Percentiles rank a stretch among this genome's conserved stretches.
Conservation (phyloP, 1,140 invertebrate species). For the Bombus vancouverensis region DNA sequence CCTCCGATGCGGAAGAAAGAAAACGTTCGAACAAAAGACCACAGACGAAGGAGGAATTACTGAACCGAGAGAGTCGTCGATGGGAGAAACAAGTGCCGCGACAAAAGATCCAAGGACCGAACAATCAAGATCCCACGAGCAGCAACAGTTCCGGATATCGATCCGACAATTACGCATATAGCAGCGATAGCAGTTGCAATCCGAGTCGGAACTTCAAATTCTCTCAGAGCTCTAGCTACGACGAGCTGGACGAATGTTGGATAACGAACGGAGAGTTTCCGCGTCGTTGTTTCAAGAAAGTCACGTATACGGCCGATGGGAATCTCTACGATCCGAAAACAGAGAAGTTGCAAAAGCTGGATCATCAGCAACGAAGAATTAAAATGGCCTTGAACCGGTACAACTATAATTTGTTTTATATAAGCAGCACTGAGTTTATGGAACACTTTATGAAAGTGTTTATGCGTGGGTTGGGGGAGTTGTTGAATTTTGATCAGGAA, state of each 20-base stretch:
- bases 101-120: constrained; percentile 38
- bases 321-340: constrained; percentile 69
- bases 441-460: constrained; percentile 85
- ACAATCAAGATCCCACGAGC: constrained; percentile 76
- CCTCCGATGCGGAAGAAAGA: not conserved
- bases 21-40: not conserved
- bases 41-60: not conserved
- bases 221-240: not conserved
- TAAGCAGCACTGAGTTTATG: constrained; percentile 85
- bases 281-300: constrained; percentile 71
- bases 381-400: constrained; percentile 76
- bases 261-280: constrained; percentile 65
- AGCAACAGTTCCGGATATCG: constrained; percentile 85
- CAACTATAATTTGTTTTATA: constrained; percentile 83
- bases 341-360: constrained; percentile 60
- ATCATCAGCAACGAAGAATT: constrained; percentile 79
- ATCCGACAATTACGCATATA: constrained; percentile 81
- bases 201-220: not conserved
- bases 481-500: constrained; percentile 82
- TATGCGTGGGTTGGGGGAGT: constrained; percentile 81
- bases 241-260: not conserved
- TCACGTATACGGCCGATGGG: constrained; percentile 68
- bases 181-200: constrained; percentile 84
- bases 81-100: not conserved
- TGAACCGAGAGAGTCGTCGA: not conserved